These are phyloP conservation scores for Falcunculus frontatus DNA, from an alignment of 2,113 vertebrate genomes.

Conservation along the genomic window DNA sequence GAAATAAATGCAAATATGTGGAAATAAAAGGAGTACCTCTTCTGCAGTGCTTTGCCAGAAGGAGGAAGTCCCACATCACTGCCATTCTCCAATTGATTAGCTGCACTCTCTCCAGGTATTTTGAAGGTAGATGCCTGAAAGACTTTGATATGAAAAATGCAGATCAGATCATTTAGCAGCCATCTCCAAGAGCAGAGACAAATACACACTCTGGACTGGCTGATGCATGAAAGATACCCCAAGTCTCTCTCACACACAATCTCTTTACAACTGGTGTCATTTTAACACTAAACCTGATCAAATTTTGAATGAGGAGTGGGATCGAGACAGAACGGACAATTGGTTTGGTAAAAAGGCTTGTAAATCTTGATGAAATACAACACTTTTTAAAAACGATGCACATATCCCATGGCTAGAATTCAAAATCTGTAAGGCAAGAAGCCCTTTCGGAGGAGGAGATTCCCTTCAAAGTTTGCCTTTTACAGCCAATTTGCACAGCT, in stretches of 20 bases:
- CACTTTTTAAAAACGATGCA: background rate
- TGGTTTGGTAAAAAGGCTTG: background rate
- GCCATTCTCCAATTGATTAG: background rate
- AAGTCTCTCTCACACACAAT: fast-evolving
- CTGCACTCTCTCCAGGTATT: background rate
- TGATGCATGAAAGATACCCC: background rate
- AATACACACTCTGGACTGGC: background rate
- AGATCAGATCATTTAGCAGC: background rate
- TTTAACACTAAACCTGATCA: background rate
- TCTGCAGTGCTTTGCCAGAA: background rate
- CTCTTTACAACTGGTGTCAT: background rate
- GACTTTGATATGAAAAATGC: background rate
- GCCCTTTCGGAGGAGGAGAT: background rate
- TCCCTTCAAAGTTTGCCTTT: background rate
- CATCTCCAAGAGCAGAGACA: background rate
- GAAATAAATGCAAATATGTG: background rate
- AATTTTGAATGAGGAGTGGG: background rate
- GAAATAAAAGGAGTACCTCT: background rate
- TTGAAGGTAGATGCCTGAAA: background rate
- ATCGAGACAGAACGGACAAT: background rate
- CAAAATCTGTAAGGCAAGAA: background rate
- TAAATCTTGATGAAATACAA: background rate
- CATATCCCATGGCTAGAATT: background rate
- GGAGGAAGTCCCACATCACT: background rate
- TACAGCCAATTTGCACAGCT: background rate